phyloP scores from a whole-genome alignment of 2,113 vertebrate species.

The Mesitornis unicolor region DNA sequence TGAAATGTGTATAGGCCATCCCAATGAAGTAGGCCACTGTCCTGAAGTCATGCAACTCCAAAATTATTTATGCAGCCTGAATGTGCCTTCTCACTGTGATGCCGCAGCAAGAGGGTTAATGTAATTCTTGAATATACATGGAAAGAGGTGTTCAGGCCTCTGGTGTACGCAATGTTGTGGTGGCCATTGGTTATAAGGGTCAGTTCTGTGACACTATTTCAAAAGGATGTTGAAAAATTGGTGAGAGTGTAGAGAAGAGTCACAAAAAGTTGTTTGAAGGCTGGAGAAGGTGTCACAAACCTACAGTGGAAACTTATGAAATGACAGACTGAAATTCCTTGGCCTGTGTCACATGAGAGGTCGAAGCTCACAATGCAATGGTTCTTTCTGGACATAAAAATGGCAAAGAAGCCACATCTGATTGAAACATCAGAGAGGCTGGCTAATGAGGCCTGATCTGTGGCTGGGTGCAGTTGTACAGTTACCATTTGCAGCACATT shows the following conservation, averaged over 20 bases:
- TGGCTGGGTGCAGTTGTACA: background rate
- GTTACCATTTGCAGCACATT: background rate
- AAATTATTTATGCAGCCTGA: background rate
- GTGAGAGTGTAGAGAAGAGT: background rate
- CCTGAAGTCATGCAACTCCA: background rate
- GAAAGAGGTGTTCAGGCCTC: background rate
- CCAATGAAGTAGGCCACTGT: background rate
- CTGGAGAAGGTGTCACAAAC: background rate
- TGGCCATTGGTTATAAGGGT: background rate
- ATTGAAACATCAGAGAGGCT: background rate
- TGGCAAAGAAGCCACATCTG: background rate
- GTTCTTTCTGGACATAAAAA: background rate
- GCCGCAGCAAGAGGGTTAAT: background rate
- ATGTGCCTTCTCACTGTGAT: background rate
- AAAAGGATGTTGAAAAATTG: background rate
- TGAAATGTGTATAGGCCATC: background rate
- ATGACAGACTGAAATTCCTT: background rate
- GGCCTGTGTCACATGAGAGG: background rate
- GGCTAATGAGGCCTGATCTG: background rate
- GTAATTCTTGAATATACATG: background rate
- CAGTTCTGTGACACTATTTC: background rate
- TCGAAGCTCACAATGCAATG: rapidly evolving
- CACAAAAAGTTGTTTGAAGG: background rate
- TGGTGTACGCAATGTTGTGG: background rate
- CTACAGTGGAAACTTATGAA: background rate